Evolutionary conservation across 2,888 invertebrate species (phyloP).

Genomic region (Pomacea canaliculata): DNA sequence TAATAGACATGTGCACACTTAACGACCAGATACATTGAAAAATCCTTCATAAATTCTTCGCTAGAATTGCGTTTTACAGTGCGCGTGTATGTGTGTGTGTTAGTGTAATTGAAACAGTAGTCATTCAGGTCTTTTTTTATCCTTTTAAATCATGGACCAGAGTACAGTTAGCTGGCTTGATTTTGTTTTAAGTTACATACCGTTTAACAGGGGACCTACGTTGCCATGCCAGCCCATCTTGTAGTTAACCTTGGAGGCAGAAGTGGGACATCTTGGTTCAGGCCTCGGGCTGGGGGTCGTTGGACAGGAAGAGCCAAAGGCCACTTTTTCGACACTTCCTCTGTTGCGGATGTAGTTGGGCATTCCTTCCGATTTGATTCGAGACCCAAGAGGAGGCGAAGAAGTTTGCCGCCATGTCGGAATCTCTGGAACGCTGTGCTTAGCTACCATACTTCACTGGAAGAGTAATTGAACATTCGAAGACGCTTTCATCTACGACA

Average conservation of each 20-base stretch:
- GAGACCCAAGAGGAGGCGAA: slow-evolving; percentile 34
- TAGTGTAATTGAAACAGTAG: no score
- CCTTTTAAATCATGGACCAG: no score
- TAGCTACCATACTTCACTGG: not conserved
- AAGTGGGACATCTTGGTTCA: slow-evolving; percentile 48
- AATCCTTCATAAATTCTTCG: no score
- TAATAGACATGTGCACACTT: no score
- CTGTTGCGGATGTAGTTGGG: slow-evolving; percentile 39
- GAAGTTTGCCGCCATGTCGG: not conserved
- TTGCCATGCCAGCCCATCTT: slow-evolving; percentile 47
- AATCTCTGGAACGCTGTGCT: slow-evolving; percentile 13
- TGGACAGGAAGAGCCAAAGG: slow-evolving; percentile 2
- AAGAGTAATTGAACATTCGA: no score
- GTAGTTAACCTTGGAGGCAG: slow-evolving; percentile 44
- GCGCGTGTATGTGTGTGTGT: no score
- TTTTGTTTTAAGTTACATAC: slow-evolving; percentile 7
- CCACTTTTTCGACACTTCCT: slow-evolving; percentile 42
- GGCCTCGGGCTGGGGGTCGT: slow-evolving; percentile 34
- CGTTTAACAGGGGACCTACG: slow-evolving; percentile 42
- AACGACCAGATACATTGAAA: no score
- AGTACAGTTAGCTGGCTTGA: no score
- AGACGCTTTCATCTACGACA: no score
- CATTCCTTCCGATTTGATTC: slow-evolving; percentile 49
- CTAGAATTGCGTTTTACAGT: no score
- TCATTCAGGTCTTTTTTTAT: no score